A percentile compares a stretch with the other conserved stretches of the same genome.
Conservation (phyloP, 2,113 vertebrate species). For the Verasper variegatus region DNA sequence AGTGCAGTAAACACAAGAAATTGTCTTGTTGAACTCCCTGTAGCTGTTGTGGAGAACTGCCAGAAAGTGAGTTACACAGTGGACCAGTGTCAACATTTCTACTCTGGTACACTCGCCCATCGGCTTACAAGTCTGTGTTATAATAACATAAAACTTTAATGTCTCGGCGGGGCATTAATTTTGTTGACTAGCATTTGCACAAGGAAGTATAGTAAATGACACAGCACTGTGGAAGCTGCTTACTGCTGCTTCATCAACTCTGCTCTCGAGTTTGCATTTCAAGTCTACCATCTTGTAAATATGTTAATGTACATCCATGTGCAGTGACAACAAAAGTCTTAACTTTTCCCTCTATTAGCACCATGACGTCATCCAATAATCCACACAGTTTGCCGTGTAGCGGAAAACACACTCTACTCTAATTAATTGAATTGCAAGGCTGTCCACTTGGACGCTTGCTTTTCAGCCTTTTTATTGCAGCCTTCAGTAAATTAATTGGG, state of each 20-base stretch:
- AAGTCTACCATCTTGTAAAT: conserved; percentile 31
- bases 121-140: conserved; percentile 15
- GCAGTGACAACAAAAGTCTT: conserved; percentile 31
- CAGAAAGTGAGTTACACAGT: conserved; percentile 6
- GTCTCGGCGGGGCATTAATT: conserved; percentile 19
- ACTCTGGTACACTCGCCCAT: neutral
- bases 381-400: conserved; percentile 9
- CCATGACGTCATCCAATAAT: conserved; percentile 50
- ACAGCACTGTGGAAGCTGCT: neutral
- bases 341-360: conserved; percentile 9
- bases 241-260: conserved; percentile 22
- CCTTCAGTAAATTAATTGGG: conserved; percentile 73
- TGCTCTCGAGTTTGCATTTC: conserved; percentile 28
- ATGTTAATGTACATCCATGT: conserved; percentile 1
- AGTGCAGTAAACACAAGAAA: neutral
- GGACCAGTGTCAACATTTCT: conserved; percentile 5
- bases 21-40: neutral
- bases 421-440: conserved; percentile 69
- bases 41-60: neutral
- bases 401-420: conserved; percentile 60
- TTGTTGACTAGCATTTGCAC: conserved; percentile 35
- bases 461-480: conserved; percentile 66
- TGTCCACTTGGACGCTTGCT: conserved; percentile 51
- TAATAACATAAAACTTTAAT: conserved; percentile 39
- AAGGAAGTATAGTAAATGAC: conserved; percentile 7